These are phyloP conservation scores for Malacosoma neustria DNA, from an alignment of 2,888 invertebrate genomes.

Conservation along the genomic window DNA sequence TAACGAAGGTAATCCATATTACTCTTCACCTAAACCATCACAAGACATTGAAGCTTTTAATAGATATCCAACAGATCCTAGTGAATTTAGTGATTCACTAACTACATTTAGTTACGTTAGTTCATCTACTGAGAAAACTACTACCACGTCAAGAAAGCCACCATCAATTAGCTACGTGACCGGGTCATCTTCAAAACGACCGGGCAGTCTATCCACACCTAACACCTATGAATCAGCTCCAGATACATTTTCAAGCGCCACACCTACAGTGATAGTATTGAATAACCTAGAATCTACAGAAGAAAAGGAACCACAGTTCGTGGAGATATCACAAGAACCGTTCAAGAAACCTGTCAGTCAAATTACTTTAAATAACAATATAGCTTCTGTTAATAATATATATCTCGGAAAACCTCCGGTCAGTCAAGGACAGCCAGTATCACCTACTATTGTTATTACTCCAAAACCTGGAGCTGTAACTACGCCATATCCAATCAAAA, in stretches of 20 bases:
- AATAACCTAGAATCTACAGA: constrained; percentile 41
- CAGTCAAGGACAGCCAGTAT: constrained; percentile 65
- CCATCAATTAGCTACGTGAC: constrained; percentile 66
- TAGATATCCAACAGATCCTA: constrained; percentile 58
- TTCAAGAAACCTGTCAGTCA: constrained; percentile 62
- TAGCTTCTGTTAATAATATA: constrained; percentile 73
- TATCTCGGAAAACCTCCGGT: constrained; percentile 51
- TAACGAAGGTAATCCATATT: constrained; percentile 35
- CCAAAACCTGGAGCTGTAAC: constrained; percentile 76
- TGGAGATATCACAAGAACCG: constrained; percentile 69
- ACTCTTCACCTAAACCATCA: constrained; percentile 54
- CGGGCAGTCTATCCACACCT: constrained; percentile 37
- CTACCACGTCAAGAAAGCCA: constrained; percentile 42
- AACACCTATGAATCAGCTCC: constrained; percentile 42
- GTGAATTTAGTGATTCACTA: constrained; percentile 47
- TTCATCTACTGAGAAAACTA: constrained; percentile 40
- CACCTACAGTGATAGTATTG: constrained; percentile 63
- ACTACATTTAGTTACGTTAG: constrained; percentile 58
- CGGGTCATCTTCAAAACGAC: constrained; percentile 64
- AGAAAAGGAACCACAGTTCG: constrained; percentile 48
- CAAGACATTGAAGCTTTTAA: constrained; percentile 62
- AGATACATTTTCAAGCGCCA: constrained; percentile 61
- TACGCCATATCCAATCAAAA: constrained; percentile 46
- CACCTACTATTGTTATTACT: constrained; percentile 79
- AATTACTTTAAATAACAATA: constrained; percentile 77